Evolutionary conservation across 2,888 invertebrate species (phyloP).

Genomic region (Halictus ligatus): DNA sequence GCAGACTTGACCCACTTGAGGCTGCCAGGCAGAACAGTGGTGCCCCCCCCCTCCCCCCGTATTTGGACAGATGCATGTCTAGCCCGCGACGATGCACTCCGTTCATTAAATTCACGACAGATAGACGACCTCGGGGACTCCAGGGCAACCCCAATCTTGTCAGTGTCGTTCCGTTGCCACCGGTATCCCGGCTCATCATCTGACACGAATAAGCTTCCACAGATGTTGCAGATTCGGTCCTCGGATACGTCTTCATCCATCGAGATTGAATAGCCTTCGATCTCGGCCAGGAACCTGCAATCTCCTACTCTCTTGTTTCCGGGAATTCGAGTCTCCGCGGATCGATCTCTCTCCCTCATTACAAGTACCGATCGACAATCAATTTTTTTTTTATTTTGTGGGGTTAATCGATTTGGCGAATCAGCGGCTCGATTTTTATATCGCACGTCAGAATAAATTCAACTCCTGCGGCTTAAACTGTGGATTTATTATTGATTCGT

Average conservation of each 20-base stretch:
- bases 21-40: conserved; percentile 25
- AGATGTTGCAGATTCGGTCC: conserved; percentile 25
- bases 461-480: too few relatives aligned
- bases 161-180: conserved; percentile 14
- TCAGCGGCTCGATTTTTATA: too few relatives aligned
- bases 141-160: conserved; percentile 22
- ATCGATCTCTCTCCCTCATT: neutral
- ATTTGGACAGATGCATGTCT: conserved; percentile 47
- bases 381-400: too few relatives aligned
- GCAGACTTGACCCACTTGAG: conserved; percentile 52
- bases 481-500: too few relatives aligned
- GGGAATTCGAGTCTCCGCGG: neutral
- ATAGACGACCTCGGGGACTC: conserved; percentile 48
- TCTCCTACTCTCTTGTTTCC: neutral
- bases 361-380: neutral
- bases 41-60: conserved; percentile 48
- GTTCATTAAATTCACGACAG: conserved; percentile 52
- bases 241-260: conserved; percentile 8
- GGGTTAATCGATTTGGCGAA: too few relatives aligned
- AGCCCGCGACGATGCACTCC: conserved; percentile 36
- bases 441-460: too few relatives aligned
- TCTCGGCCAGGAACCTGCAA: neutral
- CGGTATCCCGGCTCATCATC: conserved; percentile 22
- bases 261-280: conserved; percentile 13
- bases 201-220: conserved; percentile 38